phyloP scores from a whole-genome alignment of 2,797 vertebrate species.

The Anguilla megastoma region DNA sequence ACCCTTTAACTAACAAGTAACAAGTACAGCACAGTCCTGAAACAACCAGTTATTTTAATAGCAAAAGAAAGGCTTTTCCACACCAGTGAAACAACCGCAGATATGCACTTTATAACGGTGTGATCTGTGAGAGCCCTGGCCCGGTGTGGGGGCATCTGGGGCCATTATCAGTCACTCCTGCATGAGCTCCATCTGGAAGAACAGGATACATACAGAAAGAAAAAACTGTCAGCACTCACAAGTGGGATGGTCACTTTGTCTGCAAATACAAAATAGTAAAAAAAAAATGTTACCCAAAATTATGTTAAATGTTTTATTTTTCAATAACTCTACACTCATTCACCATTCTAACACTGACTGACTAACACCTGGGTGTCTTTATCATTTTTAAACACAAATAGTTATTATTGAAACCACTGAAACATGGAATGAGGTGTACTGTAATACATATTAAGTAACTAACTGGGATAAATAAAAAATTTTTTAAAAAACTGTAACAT shows the following conservation, averaged over 20 bases:
- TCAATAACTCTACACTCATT: not conserved
- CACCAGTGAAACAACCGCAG: not conserved
- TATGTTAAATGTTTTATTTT: not conserved
- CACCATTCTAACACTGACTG: not conserved
- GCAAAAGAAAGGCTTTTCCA: not conserved
- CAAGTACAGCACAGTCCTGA: not conserved
- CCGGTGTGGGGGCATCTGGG: constrained; percentile 89
- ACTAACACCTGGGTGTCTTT: not conserved
- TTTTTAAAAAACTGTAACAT: not conserved
- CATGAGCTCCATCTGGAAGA: constrained; percentile 83
- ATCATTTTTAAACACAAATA: not conserved
- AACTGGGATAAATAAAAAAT: not conserved
- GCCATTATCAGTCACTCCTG: constrained; percentile 97
- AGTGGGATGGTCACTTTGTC: not conserved
- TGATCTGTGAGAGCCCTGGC: constrained; percentile 82
- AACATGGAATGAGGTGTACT: not conserved
- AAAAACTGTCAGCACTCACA: not conserved
- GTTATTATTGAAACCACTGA: not conserved
- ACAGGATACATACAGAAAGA: not conserved
- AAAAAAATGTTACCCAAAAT: not conserved
- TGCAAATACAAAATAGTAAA: not conserved
- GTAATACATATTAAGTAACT: not conserved
- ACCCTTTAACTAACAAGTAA: not conserved
- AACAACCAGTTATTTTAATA: not conserved
- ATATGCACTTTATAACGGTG: constrained; percentile 75